phyloP scores from a whole-genome alignment of 2,797 vertebrate species.

The Cryptoprocta ferox region DNA sequence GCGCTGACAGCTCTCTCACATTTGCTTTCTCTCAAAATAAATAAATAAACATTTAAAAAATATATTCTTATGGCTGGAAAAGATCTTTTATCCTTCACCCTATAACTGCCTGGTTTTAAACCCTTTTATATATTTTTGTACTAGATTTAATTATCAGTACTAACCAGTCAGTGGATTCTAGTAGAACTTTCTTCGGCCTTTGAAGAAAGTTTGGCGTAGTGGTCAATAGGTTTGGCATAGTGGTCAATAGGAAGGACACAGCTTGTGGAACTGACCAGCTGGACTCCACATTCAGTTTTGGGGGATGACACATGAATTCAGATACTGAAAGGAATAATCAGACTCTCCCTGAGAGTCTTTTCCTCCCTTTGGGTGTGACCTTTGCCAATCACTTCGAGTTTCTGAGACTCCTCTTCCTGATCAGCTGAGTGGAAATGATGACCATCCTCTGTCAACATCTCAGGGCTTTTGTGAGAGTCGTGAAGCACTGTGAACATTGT shows the following conservation, averaged over 20 bases:
- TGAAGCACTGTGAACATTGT: neutral
- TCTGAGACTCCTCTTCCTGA: neutral
- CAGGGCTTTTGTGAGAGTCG: neutral
- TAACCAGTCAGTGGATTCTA: neutral
- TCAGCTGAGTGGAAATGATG: neutral
- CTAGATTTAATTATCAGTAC: constrained; percentile 53
- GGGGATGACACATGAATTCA: neutral
- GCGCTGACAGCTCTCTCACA: too few relatives aligned
- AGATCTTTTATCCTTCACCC: constrained; percentile 45
- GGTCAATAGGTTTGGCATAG: neutral
- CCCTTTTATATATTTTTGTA: constrained; percentile 33
- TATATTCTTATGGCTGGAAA: constrained; percentile 13
- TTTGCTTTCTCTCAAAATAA: too few relatives aligned
- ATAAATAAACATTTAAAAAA: too few relatives aligned
- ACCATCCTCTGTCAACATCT: neutral
- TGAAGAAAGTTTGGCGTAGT: constrained; percentile 12
- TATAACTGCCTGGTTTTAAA: constrained; percentile 57
- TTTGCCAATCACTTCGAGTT: neutral
- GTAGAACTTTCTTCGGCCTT: neutral
- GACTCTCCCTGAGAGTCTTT: neutral
- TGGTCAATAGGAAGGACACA: neutral
- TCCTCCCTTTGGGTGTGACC: neutral
- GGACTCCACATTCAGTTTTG: neutral
- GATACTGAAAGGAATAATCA: neutral
- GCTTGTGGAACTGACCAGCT: neutral